Evolutionary conservation across 2,888 invertebrate genomes (phyloP), one percentile per base, ranked within the genome.

Genomic region (Corbicula japonica): DNA sequence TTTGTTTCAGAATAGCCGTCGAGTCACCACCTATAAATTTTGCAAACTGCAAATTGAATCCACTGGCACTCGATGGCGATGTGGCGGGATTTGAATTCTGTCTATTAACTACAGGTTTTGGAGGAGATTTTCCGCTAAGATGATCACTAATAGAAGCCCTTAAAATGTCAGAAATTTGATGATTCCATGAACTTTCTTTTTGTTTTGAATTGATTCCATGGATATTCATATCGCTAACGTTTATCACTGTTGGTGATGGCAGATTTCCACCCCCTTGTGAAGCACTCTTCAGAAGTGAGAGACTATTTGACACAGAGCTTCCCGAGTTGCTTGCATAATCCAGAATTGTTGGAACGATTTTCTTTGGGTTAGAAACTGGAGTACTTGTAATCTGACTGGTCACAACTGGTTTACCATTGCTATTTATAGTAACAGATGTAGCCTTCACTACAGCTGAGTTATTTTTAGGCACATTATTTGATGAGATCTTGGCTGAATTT

Each of bases 31-130:
- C 62, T 32, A 83, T 74, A 83, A 83, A 86, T 56, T 86, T 87
- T 62, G 86, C 82, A 84, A 85, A 88, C 71, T 86, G 86, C 30
- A 84, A 80, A 62, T 86, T 61, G 60, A 75, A 88, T 4, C 72
- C 68, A 54, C 62, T 75, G n/a, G 60, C 52, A 15, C 10, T 30
- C 32, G 28, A 32, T 30, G 54, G 18, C 10, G 54, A 12, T 54
- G 54, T 30, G 54, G 32, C 32, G 30, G 44, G 18, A 54, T 52
- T 72, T 10, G 75, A 78, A 61, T 58, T 76, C 50, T 73, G 76
- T 60, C 76, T 52, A n/a, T 70, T 70, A 32, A 62, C 63, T 41
- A 50, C 28, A 15, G 66, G 65, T 34, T 70, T 69, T 1, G 69
- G 70, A 2, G 72, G 54, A 38, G 54, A 46, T 28, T 58, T 58